Base-by-base conservation (phyloP, 2,797 vertebrate genomes). In the Odontamblyopus lacepedii region DNA sequence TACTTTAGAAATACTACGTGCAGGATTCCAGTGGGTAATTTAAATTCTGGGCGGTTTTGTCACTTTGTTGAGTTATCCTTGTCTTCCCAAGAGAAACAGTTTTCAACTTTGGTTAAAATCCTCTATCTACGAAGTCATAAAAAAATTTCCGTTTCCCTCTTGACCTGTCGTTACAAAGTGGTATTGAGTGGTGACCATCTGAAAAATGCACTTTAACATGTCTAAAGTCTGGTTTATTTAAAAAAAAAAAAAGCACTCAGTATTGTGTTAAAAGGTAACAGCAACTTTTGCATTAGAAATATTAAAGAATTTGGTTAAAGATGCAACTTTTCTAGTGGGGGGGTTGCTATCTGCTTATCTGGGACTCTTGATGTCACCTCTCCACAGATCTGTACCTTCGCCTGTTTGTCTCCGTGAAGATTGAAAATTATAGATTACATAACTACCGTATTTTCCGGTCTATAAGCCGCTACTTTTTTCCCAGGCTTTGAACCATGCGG, bases 21-120 rank as follows among this genome's bases (percentile, higher is more conserved):
- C 35, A n/a, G 44, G 71, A 18, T 50, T 67, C 44, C 7, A 29
- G 32, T 27, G 32, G 8, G 26, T 38, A 19, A 38, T 68, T 68
- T 32, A 66, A 29, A 66, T 50, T 50, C 44, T 8, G 4, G 41
- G 15, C 26, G 1, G 15, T 74, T 29, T 57, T 41, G 30, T 32
- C 51, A 38, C 61, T n/a, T 35, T 68, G 57, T 56, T 67, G n/a
- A 61, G 23, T n/a, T 29, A 13, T 19, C 63, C 70, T 59, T n/a
- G 32, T 55, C 44, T 12, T 55, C 19, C 26, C 30, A 35, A 57
- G 38, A 18, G 53, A 56, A 68, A 53, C 11, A 1, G 11, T 55
- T 30, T 19, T 2, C 6, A 29, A 16, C 23, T 63, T 5, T 1
- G 23, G 63, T 50, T 19, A 18, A 66, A 41, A 48, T 4, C 7